Conservation (phyloP, 2,888 invertebrate species). For the Physocephala rufipes region DNA sequence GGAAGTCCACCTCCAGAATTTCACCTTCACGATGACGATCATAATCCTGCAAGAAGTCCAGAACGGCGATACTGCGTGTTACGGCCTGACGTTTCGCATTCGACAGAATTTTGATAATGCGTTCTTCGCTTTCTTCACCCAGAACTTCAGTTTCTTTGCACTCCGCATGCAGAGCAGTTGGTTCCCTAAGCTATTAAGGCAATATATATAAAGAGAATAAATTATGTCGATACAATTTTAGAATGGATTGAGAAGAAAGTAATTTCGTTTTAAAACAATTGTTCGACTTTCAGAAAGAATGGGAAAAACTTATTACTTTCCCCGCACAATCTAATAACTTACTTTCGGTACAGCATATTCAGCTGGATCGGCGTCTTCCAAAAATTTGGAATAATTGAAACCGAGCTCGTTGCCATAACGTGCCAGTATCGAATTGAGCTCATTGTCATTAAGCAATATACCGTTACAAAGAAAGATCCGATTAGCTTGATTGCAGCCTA, state of each 20-base stretch:
- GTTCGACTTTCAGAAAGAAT: no score
- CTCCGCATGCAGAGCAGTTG: constrained; percentile 54
- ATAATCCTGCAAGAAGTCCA: constrained; percentile 74
- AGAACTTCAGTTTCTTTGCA: constrained; percentile 68
- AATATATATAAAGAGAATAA: constrained; percentile 19
- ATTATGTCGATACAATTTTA: background rate
- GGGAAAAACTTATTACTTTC: no score
- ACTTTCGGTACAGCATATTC: constrained; percentile 59
- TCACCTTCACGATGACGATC: constrained; percentile 73
- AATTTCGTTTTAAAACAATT: background rate
- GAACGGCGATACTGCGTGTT: constrained; percentile 71
- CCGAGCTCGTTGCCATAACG: constrained; percentile 79
- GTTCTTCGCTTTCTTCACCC: constrained; percentile 62
- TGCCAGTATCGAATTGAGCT: constrained; percentile 74
- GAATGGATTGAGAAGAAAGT: background rate
- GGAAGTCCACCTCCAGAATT: constrained; percentile 75
- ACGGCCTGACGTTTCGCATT: constrained; percentile 78
- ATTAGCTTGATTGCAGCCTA: constrained; percentile 74
- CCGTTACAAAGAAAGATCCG: constrained; percentile 76
- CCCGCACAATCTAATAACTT: constrained; percentile 45
- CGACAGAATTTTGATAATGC: constrained; percentile 75
- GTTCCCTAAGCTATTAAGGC: constrained; percentile 20
- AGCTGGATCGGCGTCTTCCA: constrained; percentile 70
- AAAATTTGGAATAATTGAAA: constrained; percentile 77
- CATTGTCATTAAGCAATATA: constrained; percentile 73